Evolutionary conservation across 2,888 invertebrate genomes (phyloP), one percentile per base, ranked within the genome.

Genomic region (Diarsia brunnea): DNA sequence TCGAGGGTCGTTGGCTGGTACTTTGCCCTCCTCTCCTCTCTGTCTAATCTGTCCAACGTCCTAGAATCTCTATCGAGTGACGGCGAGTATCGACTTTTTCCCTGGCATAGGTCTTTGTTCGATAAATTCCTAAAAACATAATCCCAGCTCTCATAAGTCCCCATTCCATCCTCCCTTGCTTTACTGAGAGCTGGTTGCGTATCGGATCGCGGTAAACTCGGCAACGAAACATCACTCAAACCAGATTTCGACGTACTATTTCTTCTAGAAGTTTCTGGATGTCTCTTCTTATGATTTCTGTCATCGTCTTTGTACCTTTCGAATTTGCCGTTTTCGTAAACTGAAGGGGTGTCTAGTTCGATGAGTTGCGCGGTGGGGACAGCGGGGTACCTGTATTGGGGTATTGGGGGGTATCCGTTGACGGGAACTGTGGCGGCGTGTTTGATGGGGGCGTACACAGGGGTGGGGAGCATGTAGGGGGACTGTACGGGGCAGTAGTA

Each of bases 71-170:
- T 89, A 61, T 97, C 96, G 2, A 96, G 84, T 0, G 96, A 95
- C 1, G 97, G 95, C 12, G 97, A 97, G 74, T 98, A 96, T 86
- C 98, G 97, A 74, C 97, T 98, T 66, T 98, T 97, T 0, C 97
- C 97, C 87, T 98, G 98, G 2, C 96, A 96, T 85, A 98, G 98
- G 0, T 98, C 98, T 88, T 98, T 97, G 86, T 97, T 98, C 76
- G 98, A 98, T 53, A 98, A 94, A 90, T 98, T 98, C 86, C 97
- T 97, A 90, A 98, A 98, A 0, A 98, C 98, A 90, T 98, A 98
- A 90, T 98, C 98, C 98, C 98, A 98, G 70, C 97, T 97, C 84
- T 98, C 98, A 75, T 97, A 97, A 0, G 97, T 97, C 0, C 97
- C 97, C 90, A 97, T 97, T 0, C 97, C 97, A 81, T 98, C 98